Evolutionary conservation across 2,797 vertebrate species (phyloP).

Genomic region (Megalops cyprinoides): DNA sequence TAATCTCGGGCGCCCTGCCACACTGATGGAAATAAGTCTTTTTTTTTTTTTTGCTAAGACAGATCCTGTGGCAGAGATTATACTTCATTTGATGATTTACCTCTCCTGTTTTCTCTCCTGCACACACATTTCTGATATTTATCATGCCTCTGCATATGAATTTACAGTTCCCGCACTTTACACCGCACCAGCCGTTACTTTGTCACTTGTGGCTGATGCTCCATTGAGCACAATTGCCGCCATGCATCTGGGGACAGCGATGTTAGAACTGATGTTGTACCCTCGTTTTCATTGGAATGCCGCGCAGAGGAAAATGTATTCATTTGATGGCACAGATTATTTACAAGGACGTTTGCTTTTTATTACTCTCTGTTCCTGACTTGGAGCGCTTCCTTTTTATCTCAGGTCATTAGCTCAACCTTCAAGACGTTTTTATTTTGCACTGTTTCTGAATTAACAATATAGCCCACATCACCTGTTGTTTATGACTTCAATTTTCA

Average conservation of each 20-base stretch:
- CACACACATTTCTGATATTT: neutral
- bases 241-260: neutral
- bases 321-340: constrained; percentile 17
- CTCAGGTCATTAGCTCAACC: constrained; percentile 14
- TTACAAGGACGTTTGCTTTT: constrained; percentile 26
- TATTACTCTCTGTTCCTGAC: neutral
- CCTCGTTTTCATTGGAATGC: neutral
- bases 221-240: neutral
- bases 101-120: too few relatives aligned
- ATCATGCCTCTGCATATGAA: neutral
- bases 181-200: neutral
- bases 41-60: constrained; percentile 35
- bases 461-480: neutral
- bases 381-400: neutral
- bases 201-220: neutral
- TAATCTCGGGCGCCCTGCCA: constrained; percentile 22
- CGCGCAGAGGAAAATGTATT: neutral
- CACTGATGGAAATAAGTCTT: constrained; percentile 29
- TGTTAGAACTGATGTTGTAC: neutral
- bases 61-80: constrained; percentile 4
- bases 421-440: constrained; percentile 22
- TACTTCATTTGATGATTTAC: neutral
- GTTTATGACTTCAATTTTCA: neutral
- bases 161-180: neutral
- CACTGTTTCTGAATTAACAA: constrained; percentile 4